Conservation (phyloP, 2,888 invertebrate genomes). For the Cinara cedri region DNA sequence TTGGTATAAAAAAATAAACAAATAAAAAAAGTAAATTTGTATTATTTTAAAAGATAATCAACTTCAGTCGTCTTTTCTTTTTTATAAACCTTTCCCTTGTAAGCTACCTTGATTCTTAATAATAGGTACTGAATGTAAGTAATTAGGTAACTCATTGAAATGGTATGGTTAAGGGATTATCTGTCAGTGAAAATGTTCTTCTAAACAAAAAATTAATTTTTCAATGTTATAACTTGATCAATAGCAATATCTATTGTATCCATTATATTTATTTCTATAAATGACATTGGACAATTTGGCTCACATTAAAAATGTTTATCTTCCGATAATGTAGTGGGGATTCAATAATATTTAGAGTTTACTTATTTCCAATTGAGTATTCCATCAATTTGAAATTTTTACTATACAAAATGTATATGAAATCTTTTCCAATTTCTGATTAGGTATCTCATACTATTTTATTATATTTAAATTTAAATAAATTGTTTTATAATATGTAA, state of each 20-base stretch:
- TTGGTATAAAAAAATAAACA: constrained; percentile 38
- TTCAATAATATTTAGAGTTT: not conserved
- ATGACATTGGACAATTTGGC: not conserved
- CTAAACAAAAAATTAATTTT: not conserved
- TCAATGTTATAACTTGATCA: not conserved
- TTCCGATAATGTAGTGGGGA: not conserved
- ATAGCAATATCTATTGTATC: not conserved
- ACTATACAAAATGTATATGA: not conserved
- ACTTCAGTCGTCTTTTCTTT: constrained; percentile 53
- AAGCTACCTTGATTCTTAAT: constrained; percentile 49
- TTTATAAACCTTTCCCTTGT: constrained; percentile 54
- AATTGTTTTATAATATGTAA: not conserved
- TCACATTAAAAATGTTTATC: not conserved
- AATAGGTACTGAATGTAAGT: not conserved
- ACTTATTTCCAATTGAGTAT: not conserved
- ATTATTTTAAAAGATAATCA: constrained; percentile 47
- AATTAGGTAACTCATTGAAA: constrained; percentile 27
- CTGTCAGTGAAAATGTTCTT: not conserved
- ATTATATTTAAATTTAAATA: no score
- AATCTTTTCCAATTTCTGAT: no score
- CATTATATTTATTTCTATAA: not conserved
- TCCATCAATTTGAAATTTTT: not conserved
- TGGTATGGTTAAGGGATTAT: constrained; percentile 27
- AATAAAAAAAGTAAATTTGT: constrained; percentile 53
- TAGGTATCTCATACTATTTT: no score